A percentile compares a stretch with the other conserved stretches of the same genome.
These are phyloP conservation scores for Branchinecta sandiegonensis DNA, from an alignment of 2,888 invertebrate genomes.

Conservation along the genomic window DNA sequence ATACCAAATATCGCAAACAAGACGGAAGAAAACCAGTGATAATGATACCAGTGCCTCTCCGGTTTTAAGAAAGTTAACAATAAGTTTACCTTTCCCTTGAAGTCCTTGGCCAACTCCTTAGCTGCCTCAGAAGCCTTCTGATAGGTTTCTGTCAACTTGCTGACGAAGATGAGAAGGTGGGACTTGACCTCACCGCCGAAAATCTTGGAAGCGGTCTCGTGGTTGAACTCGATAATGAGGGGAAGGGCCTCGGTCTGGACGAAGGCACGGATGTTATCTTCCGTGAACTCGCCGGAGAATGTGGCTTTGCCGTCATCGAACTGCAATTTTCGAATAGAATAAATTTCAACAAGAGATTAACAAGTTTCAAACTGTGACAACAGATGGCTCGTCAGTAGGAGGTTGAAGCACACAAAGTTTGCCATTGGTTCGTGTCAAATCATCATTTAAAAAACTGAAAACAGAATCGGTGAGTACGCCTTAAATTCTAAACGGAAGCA, in stretches of 20 bases:
- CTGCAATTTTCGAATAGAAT: slow-evolving; percentile 36
- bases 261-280: slow-evolving; percentile 62
- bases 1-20: too few relatives aligned
- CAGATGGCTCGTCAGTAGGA: too few relatives aligned
- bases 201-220: slow-evolving; percentile 93
- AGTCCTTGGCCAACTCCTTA: slow-evolving; percentile 68
- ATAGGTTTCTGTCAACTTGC: slow-evolving; percentile 57
- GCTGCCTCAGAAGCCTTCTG: slow-evolving; percentile 62
- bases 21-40: too few relatives aligned
- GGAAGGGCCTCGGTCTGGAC: slow-evolving; percentile 71
- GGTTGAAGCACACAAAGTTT: too few relatives aligned
- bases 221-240: slow-evolving; percentile 85
- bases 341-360: too few relatives aligned
- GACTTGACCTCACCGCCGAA: slow-evolving; percentile 96
- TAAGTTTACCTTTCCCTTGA: slow-evolving; percentile 56
- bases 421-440: too few relatives aligned
- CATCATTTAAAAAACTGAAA: too few relatives aligned
- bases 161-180: slow-evolving; percentile 87
- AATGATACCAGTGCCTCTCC: too few relatives aligned
- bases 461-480: too few relatives aligned
- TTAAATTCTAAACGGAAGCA: too few relatives aligned
- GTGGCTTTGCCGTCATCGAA: slow-evolving; percentile 70
- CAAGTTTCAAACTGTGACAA: too few relatives aligned
- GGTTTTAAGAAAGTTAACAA: too few relatives aligned
- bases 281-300: slow-evolving; percentile 51